These are phyloP conservation scores for Campoplex nolae DNA, from an alignment of 2,888 invertebrate genomes.

Conservation along the genomic window DNA sequence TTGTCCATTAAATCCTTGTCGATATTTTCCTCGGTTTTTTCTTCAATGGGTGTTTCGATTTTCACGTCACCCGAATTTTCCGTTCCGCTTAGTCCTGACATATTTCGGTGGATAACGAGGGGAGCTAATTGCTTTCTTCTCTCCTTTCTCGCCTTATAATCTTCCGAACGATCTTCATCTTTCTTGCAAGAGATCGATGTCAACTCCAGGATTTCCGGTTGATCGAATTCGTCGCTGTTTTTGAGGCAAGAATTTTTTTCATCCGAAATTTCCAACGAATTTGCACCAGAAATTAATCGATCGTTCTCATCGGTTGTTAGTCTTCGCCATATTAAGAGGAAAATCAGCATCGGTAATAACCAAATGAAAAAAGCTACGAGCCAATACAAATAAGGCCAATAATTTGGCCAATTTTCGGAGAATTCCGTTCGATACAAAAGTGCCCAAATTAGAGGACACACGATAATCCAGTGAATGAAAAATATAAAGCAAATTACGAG, in stretches of 20 bases:
- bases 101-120: slow-evolving; percentile 73
- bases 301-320: slow-evolving; percentile 12
- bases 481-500: slow-evolving; percentile 70
- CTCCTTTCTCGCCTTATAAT: not conserved
- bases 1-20: slow-evolving; percentile 70
- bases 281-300: not conserved
- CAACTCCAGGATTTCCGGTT: slow-evolving; percentile 39
- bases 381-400: slow-evolving; percentile 73
- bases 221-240: slow-evolving; percentile 33
- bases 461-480: slow-evolving; percentile 82
- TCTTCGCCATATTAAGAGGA: slow-evolving; percentile 65
- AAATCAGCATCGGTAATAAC: slow-evolving; percentile 68
- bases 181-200: slow-evolving; percentile 11
- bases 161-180: not conserved
- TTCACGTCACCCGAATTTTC: slow-evolving; percentile 67
- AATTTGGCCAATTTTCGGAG: slow-evolving; percentile 60
- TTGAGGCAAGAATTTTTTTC: not conserved
- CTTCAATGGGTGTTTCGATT: slow-evolving; percentile 45
- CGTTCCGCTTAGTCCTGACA: slow-evolving; percentile 66
- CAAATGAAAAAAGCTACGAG: slow-evolving; percentile 76
- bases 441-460: slow-evolving; percentile 80
- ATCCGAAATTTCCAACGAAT: not conserved
- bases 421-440: slow-evolving; percentile 58
- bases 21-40: slow-evolving; percentile 23
- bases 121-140: slow-evolving; percentile 70